phyloP scores from a whole-genome alignment of 2,113 vertebrate species.

The Sinocyclocheilus maitianheensis region DNA sequence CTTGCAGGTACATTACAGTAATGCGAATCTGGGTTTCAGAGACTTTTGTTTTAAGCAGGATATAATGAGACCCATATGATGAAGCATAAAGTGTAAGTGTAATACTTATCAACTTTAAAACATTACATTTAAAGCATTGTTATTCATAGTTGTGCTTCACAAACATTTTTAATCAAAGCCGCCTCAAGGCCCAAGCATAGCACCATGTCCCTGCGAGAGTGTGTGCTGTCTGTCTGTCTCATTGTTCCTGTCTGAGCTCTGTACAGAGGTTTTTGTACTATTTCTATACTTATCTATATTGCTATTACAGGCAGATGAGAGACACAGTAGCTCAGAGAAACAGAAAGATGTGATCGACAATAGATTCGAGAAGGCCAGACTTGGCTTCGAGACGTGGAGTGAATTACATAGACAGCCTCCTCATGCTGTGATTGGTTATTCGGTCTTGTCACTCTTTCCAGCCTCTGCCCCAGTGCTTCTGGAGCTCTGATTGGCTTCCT shows the following conservation, averaged over 20 bases:
- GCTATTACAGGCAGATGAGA: neutral
- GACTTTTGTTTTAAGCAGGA: neutral
- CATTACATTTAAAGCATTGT: neutral
- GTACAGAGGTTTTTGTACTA: neutral
- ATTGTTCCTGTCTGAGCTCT: neutral
- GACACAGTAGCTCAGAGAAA: neutral
- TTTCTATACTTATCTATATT: neutral
- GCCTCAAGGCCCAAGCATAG: neutral
- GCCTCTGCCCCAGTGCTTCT: slow-evolving; percentile 55
- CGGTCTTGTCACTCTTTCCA: slow-evolving; percentile 62
- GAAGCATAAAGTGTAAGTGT: neutral
- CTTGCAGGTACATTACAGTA: neutral
- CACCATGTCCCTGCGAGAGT: neutral
- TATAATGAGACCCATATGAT: neutral
- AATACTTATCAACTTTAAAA: neutral
- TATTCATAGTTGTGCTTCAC: neutral
- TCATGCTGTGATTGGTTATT: slow-evolving; percentile 51
- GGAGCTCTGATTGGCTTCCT: slow-evolving; percentile 48
- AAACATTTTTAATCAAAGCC: neutral
- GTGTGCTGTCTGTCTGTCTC: neutral
- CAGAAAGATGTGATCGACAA: neutral
- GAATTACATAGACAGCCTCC: slow-evolving; percentile 1
- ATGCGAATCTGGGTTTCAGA: neutral
- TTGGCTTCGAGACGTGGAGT: neutral
- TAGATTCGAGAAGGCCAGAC: neutral